These are phyloP conservation scores for Dendrolimus punctatus DNA, from an alignment of 1,140 invertebrate genomes.

Conservation along the genomic window DNA sequence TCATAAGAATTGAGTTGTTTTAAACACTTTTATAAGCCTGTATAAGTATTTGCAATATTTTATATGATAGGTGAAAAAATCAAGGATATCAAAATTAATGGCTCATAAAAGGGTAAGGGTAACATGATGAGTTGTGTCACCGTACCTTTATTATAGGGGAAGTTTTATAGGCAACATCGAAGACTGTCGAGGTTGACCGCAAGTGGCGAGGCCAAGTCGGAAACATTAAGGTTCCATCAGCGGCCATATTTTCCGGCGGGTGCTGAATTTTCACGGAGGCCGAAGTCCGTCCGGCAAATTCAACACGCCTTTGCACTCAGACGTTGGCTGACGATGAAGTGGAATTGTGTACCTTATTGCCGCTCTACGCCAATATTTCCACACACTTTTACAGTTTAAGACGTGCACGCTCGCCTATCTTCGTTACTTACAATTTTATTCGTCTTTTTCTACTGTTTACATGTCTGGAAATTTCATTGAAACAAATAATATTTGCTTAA, in stretches of 20 bases:
- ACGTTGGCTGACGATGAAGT: constrained; percentile 45
- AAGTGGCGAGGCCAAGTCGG: constrained; percentile 55
- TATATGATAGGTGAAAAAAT: too few species aligned
- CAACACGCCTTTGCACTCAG: constrained; percentile 69
- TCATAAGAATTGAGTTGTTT: too few species aligned
- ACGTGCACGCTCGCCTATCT: constrained; percentile 12
- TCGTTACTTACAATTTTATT: constrained; percentile 2
- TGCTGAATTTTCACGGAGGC: constrained; percentile 57
- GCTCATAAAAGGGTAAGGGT: not conserved
- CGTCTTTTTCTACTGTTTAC: constrained; percentile 3
- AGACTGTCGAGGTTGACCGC: constrained; percentile 52
- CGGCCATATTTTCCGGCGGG: constrained; percentile 60
- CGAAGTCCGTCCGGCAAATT: constrained; percentile 33
- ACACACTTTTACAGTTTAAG: constrained; percentile 34
- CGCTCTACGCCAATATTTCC: constrained; percentile 45
- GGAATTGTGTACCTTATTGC: constrained; percentile 47
- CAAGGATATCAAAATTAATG: too few species aligned
- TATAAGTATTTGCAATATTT: too few species aligned
- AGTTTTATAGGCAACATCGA: constrained; percentile 41
- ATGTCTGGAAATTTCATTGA: not conserved
- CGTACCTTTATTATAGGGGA: constrained; percentile 16
- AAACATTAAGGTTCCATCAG: constrained; percentile 67
- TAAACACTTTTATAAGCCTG: too few species aligned
- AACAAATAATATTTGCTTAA: too few species aligned
- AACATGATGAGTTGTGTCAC: constrained; percentile 8